Evolutionary conservation across 2,113 vertebrate genomes (phyloP).

Genomic region (Syngnathus typhle): DNA sequence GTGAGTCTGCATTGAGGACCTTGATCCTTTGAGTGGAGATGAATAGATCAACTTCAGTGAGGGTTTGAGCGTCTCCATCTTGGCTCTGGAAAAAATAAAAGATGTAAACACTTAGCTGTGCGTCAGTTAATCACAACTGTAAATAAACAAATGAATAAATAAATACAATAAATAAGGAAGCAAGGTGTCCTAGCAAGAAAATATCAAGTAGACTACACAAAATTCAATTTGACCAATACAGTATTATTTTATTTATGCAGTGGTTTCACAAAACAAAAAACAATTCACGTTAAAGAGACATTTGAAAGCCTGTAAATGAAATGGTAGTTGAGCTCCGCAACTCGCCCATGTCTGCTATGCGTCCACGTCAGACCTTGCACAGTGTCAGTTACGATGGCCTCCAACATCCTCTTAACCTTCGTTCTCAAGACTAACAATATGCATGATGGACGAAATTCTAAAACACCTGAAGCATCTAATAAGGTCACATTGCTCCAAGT

Average conservation of each 20-base stretch:
- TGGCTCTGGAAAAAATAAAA: conserved; percentile 68
- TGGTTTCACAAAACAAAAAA: background rate
- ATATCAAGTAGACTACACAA: background rate
- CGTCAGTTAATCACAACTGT: background rate
- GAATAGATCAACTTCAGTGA: conserved; percentile 93
- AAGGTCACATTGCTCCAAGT: background rate
- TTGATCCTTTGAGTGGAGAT: conserved; percentile 97
- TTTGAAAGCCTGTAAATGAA: background rate
- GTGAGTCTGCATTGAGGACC: conserved; percentile 92
- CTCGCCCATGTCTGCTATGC: background rate
- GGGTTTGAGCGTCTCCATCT: conserved; percentile 83
- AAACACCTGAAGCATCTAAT: background rate
- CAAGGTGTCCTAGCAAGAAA: background rate
- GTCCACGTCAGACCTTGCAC: background rate
- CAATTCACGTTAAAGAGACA: background rate
- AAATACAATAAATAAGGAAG: background rate
- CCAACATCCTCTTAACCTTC: background rate
- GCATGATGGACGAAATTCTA: background rate
- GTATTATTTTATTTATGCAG: background rate
- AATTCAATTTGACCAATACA: background rate
- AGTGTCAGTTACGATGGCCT: background rate
- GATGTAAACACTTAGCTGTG: background rate
- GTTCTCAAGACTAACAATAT: background rate
- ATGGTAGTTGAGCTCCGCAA: background rate
- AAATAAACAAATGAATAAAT: conserved; percentile 1